Evolutionary conservation across 2,888 invertebrate species (phyloP).

Genomic region (Perizoma flavofasciatum): DNA sequence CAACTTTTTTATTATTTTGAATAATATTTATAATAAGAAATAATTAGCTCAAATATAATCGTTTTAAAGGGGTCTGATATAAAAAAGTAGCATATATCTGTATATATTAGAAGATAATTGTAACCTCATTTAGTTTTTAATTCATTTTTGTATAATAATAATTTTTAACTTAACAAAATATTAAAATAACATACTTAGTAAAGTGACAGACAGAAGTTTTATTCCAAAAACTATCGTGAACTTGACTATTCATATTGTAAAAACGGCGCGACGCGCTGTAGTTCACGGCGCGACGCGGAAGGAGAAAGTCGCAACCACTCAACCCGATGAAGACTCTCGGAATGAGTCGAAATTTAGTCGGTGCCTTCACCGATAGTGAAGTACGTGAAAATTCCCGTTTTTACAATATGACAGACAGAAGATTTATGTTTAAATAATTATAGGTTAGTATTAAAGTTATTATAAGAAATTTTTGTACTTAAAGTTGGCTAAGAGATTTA

Average conservation of each 20-base stretch:
- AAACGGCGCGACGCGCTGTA: too few species aligned
- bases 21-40: constrained; percentile 37
- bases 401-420: constrained; percentile 10
- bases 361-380: too few species aligned
- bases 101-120: constrained; percentile 26
- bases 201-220: constrained; percentile 6
- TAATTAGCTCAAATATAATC: constrained; percentile 38
- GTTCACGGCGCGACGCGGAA: too few species aligned
- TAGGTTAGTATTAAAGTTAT: not conserved
- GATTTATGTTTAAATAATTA: constrained; percentile 1
- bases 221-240: too few species aligned
- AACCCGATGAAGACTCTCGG: too few species aligned
- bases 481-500: not conserved
- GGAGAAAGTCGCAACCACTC: too few species aligned
- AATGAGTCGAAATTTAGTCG: too few species aligned
- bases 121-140: constrained; percentile 26
- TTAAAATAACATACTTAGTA: not conserved
- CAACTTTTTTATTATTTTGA: constrained; percentile 40
- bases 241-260: too few species aligned
- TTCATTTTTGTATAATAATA: constrained; percentile 23
- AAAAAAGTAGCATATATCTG: constrained; percentile 17
- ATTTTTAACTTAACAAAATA: constrained; percentile 7
- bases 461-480: not conserved
- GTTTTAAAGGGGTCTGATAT: constrained; percentile 38
- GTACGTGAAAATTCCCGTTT: too few species aligned